Conservation (phyloP, 1,140 invertebrate species). For the Capitella teleta region DNA sequence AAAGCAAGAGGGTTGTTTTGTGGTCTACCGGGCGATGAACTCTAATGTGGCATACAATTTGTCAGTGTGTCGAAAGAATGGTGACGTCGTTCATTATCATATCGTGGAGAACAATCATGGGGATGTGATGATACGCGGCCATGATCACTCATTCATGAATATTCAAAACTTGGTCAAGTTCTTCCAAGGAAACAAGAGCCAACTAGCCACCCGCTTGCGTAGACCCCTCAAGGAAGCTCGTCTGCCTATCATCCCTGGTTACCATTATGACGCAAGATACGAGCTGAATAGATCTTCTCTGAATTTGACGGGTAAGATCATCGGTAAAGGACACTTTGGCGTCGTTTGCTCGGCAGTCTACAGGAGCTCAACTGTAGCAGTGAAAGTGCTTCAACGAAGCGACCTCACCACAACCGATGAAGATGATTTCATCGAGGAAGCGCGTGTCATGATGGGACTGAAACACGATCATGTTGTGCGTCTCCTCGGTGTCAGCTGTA, state of each 20-base stretch:
- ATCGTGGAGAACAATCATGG: constrained; percentile 12
- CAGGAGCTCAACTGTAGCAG: constrained; percentile 3
- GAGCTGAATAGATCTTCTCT: constrained; percentile 5
- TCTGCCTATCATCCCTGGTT: constrained; percentile 9
- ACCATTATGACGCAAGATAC: constrained; percentile 7
- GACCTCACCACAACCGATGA: not conserved
- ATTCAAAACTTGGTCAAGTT: constrained; percentile 9
- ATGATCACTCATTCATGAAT: constrained; percentile 10
- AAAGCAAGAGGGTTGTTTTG: constrained; percentile 12
- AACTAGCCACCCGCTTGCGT: constrained; percentile 9
- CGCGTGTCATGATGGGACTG: constrained; percentile 7
- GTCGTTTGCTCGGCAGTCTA: constrained; percentile 7
- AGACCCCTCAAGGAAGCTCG: constrained; percentile 9
- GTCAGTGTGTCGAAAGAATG: constrained; percentile 6
- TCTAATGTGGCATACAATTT: constrained; percentile 3
- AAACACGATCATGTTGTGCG: constrained; percentile 10
- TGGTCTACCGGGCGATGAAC: constrained; percentile 8
- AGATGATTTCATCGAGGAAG: constrained; percentile 13
- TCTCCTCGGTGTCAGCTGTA: constrained; percentile 11
- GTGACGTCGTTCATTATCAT: constrained; percentile 11
- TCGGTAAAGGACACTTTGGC: constrained; percentile 9
- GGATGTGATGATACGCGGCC: constrained; percentile 12
- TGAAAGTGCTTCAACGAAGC: constrained; percentile 9
- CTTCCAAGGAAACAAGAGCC: constrained; percentile 8
- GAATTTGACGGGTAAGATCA: constrained; percentile 6